Evolutionary conservation across 2,888 invertebrate genomes (phyloP).

Genomic region (Torymus tubicola): DNA sequence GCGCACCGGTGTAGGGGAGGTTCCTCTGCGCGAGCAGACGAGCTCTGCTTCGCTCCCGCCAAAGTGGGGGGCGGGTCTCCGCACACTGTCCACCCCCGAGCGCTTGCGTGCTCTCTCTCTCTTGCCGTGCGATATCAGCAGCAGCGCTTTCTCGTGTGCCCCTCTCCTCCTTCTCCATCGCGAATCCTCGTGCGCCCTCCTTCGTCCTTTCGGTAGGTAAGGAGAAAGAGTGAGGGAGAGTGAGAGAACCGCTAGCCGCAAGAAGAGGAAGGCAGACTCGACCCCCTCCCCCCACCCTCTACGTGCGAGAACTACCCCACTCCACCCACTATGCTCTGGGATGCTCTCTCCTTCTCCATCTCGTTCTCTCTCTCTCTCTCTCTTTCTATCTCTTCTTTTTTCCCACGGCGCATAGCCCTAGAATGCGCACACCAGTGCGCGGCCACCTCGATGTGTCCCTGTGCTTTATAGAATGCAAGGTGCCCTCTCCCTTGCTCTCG

Average conservation of each 20-base stretch:
- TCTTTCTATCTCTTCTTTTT: constrained; percentile 13
- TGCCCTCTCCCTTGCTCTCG: constrained; percentile 53
- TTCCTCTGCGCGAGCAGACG: constrained; percentile 69
- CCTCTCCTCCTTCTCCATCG: constrained; percentile 42
- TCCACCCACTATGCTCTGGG: constrained; percentile 2
- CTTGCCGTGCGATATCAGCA: background rate
- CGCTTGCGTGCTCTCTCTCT: constrained; percentile 7
- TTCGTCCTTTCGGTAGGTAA: constrained; percentile 57
- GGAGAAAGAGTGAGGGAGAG: constrained; percentile 50
- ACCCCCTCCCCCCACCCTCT: constrained; percentile 44
- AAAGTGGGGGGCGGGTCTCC: constrained; percentile 75
- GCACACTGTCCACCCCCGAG: constrained; percentile 75
- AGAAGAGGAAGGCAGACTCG: constrained; percentile 60
- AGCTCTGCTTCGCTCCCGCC: constrained; percentile 68
- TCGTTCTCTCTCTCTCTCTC: too few species aligned
- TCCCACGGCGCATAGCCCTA: constrained; percentile 59
- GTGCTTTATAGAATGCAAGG: constrained; percentile 43
- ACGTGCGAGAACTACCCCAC: background rate
- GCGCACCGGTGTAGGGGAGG: constrained; percentile 67
- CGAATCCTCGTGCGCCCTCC: constrained; percentile 55
- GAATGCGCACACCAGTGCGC: constrained; percentile 61
- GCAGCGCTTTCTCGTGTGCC: constrained; percentile 22
- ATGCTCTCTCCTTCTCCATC: too few species aligned
- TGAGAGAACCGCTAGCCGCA: constrained; percentile 22
- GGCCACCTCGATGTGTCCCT: constrained; percentile 39